Base-by-base conservation (phyloP, 2,797 vertebrate species). In the Muscicapa striata region DNA sequence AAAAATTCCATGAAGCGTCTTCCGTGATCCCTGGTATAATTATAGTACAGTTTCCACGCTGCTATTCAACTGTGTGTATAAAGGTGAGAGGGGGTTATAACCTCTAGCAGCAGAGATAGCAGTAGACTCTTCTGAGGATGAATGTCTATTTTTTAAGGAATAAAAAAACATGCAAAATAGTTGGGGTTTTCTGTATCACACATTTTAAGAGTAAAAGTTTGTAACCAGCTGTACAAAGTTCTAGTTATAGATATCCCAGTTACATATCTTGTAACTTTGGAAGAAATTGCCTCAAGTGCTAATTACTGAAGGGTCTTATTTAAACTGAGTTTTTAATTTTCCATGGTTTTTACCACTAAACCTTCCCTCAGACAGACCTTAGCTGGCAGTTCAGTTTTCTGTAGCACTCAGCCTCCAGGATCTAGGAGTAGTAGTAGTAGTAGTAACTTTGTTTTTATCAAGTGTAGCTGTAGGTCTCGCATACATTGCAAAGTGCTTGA, bases 51-150 rank as follows among this genome's bases (percentile, higher is more conserved):
- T 26, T 68, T 10, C 20, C 1, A 1, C 36, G 16, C 29, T 62
- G 1, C 22, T 63, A 2, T 72, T 88, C 49, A 34, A 0, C 3
- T 24, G 6, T 45, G 22, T 57, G 14, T 45, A 2, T 34, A 15
- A 59, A 72, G 29, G 22, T 54, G 20, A 64, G 61, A 68, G 38
- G 12, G 5, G 22, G 3, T 59, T 64, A 6, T 41, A 59, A 57
- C 18, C 23, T 52, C 32, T 58, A 5, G 30, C 19, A 82, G 41
- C n/a, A 89, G 58, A 63, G 43, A 38, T 6, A 63, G 23, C 32
- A 26, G 11, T 13, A 55, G 61, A 16, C 12, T 54, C 27, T 76
- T 84, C 38, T 38, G 32, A 80, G 51, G 38, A 52, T 29, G 23
- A 58, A 49, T n/a, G 15, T 9, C 11, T 84, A 74, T 81, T 4